Conservation (phyloP, 1,140 invertebrate species). For the Euborellia annulipes region DNA sequence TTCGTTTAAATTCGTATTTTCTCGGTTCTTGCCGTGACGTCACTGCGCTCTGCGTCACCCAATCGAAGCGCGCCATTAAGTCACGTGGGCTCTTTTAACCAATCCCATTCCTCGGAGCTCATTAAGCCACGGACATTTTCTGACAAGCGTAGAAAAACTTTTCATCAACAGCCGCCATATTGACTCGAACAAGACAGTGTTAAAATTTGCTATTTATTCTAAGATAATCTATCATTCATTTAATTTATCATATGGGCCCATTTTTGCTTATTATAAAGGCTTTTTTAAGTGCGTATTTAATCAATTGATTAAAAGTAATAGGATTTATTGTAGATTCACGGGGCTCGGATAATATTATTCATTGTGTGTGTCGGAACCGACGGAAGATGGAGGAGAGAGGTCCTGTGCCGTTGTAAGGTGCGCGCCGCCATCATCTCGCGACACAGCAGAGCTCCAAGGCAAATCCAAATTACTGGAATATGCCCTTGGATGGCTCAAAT, state of each 20-base stretch:
- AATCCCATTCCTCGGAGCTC: constrained; percentile 31
- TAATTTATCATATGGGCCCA: constrained; percentile 31
- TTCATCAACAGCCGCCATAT: constrained; percentile 86
- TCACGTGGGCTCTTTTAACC: constrained; percentile 38
- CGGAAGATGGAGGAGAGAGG: constrained; percentile 47
- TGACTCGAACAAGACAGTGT: constrained; percentile 54
- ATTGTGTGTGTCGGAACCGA: constrained; percentile 28
- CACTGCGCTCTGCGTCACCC: constrained; percentile 7
- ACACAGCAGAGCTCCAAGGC: too few relatives aligned
- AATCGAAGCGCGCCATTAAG: constrained; percentile 15
- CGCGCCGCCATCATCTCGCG: too few relatives aligned
- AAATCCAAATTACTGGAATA: constrained; percentile 24
- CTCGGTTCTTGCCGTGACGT: too few relatives aligned
- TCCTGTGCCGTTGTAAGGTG: constrained; percentile 26
- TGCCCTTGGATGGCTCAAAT: constrained; percentile 47
- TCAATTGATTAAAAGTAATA: too few relatives aligned
- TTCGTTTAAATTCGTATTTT: too few relatives aligned
- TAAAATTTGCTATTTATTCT: constrained; percentile 48
- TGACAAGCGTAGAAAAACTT: constrained; percentile 85
- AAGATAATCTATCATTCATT: constrained; percentile 37
- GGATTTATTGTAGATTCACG: constrained; percentile 12
- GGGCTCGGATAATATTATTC: constrained; percentile 8
- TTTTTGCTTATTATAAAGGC: constrained; percentile 20
- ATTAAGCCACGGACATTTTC: constrained; percentile 61
- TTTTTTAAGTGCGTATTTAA: not conserved